These are phyloP conservation scores for Pollimyrus isidori DNA, from an alignment of 2,113 vertebrate species.

Conservation along the genomic window DNA sequence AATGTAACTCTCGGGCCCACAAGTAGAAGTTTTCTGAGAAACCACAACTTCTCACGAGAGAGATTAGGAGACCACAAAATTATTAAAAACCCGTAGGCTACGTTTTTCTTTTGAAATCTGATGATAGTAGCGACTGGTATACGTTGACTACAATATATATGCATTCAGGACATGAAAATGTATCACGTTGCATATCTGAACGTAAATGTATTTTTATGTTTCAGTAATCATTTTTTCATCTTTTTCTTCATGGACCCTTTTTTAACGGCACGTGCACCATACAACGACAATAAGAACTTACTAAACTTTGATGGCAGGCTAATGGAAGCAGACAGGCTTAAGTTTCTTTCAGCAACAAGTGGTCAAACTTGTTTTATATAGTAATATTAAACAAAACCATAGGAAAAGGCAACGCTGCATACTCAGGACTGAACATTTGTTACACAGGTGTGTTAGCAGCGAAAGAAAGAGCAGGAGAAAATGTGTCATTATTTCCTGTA, in stretches of 20 bases:
- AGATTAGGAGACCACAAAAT: neutral
- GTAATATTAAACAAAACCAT: neutral
- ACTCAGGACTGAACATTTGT: neutral
- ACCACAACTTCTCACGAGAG: neutral
- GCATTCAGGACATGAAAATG: neutral
- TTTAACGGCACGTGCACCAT: neutral
- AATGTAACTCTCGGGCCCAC: neutral
- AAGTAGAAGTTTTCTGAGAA: neutral
- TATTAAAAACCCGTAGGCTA: neutral
- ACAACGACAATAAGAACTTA: neutral
- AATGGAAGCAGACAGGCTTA: neutral
- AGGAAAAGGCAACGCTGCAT: neutral
- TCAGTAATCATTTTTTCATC: neutral
- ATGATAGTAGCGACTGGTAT: neutral
- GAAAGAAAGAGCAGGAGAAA: neutral
- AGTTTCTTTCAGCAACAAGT: neutral
- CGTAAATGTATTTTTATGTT: neutral
- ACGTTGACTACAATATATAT: neutral
- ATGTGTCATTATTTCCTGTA: slow-evolving; percentile 2
- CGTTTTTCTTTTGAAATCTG: neutral
- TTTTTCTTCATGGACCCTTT: neutral
- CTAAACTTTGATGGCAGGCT: neutral
- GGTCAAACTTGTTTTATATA: neutral
- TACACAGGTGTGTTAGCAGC: neutral
- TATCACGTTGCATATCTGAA: neutral